These are phyloP conservation scores for Calephelis nemesis DNA, from an alignment of 1,140 invertebrate genomes.

Conservation along the genomic window DNA sequence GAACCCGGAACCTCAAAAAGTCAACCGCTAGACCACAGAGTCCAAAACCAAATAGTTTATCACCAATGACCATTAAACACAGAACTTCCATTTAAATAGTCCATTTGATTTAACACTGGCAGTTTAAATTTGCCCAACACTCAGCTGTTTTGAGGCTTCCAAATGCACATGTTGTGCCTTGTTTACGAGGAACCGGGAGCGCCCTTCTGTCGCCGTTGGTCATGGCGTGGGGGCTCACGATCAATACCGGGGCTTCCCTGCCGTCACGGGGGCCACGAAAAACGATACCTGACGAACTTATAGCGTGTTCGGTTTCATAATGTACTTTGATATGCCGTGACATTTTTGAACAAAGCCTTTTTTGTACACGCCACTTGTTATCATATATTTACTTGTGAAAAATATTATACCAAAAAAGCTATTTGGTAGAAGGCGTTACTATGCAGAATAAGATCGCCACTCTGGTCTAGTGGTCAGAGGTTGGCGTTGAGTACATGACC, in stretches of 20 bases:
- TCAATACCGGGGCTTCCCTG: conserved; percentile 69
- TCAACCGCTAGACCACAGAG: too few species aligned
- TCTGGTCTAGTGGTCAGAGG: too few species aligned
- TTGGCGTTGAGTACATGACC: too few species aligned
- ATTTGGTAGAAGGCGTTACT: too few species aligned
- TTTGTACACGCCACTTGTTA: too few species aligned
- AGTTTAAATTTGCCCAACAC: conserved; percentile 21
- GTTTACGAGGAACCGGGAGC: conserved; percentile 45
- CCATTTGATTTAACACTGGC: not conserved
- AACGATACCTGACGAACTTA: conserved; percentile 21
- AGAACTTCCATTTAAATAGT: not conserved
- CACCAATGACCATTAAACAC: not conserved
- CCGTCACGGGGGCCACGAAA: conserved; percentile 35
- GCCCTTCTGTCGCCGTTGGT: conserved; percentile 67
- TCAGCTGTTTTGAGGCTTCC: conserved; percentile 27
- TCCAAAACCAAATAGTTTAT: not conserved
- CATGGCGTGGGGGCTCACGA: conserved; percentile 61
- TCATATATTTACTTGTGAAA: too few species aligned
- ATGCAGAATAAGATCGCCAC: too few species aligned
- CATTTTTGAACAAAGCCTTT: not conserved
- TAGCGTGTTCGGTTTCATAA: conserved; percentile 9
- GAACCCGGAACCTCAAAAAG: too few species aligned
- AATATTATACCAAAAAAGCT: too few species aligned
- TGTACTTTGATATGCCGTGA: not conserved
- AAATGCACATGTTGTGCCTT: conserved; percentile 42